These are phyloP conservation scores for Pipistrellus kuhlii DNA, from an alignment of 2,797 vertebrate genomes.

Conservation along the genomic window DNA sequence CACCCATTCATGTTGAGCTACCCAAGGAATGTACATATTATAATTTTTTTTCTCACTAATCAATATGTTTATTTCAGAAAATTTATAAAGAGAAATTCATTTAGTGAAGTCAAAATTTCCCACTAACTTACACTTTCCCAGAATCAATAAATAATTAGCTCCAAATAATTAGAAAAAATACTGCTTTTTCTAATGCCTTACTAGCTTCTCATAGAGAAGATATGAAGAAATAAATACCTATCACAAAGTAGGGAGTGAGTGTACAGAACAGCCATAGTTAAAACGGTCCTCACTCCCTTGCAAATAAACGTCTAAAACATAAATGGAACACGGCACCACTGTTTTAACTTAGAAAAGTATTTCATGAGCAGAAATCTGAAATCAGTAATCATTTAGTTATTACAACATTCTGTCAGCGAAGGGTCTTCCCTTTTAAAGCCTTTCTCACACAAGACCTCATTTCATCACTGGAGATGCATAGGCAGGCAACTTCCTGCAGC, in stretches of 20 bases:
- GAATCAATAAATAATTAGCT: slow-evolving; percentile 52
- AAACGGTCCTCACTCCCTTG: not conserved
- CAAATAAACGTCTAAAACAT: slow-evolving; percentile 45
- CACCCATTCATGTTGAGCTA: not conserved
- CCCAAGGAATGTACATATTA: not conserved
- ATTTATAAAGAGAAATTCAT: not conserved
- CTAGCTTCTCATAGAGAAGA: not conserved
- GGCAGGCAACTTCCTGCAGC: not conserved
- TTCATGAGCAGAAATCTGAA: slow-evolving; percentile 23
- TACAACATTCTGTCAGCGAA: not conserved
- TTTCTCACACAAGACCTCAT: not conserved
- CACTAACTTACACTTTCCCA: not conserved
- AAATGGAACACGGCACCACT: not conserved
- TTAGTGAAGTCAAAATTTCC: slow-evolving; percentile 12
- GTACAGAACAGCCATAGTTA: not conserved
- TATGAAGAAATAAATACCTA: not conserved
- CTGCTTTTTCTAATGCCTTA: not conserved
- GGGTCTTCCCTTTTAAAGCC: not conserved
- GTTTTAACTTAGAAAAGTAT: slow-evolving; percentile 16
- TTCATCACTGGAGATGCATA: not conserved
- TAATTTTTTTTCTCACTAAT: not conserved
- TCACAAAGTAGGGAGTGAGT: not conserved
- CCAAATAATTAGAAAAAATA: not conserved
- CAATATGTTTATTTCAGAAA: not conserved
- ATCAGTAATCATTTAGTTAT: not conserved